These are phyloP conservation scores for Laodelphax striatellus DNA, from an alignment of 1,140 invertebrate species.

Conservation along the genomic window DNA sequence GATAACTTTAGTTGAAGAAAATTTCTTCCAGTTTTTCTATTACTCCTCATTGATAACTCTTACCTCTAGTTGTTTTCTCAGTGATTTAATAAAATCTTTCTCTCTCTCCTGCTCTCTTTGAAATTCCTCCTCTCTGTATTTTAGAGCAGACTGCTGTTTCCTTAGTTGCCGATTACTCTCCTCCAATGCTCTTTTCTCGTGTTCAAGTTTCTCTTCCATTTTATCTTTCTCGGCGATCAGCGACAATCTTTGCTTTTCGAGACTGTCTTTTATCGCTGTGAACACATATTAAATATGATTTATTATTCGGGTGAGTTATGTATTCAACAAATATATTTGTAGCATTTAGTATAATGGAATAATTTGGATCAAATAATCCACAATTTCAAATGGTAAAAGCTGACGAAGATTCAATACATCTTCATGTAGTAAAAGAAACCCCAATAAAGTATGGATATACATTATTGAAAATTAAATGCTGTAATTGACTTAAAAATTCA, in stretches of 20 bases:
- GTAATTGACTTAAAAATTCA: neutral
- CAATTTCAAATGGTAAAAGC: too few relatives aligned
- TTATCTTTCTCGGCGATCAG: neutral
- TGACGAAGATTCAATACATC: too few relatives aligned
- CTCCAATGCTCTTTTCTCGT: neutral
- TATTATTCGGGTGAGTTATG: too few relatives aligned
- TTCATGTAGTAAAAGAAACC: too few relatives aligned
- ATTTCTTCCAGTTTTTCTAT: too few relatives aligned
- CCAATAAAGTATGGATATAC: too few relatives aligned
- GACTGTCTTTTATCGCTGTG: neutral
- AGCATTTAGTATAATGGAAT: too few relatives aligned
- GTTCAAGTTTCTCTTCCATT: neutral
- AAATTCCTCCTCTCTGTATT: neutral
- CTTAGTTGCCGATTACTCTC: neutral
- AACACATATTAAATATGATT: neutral
- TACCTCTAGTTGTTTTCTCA: conserved; percentile 3
- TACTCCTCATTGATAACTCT: too few relatives aligned
- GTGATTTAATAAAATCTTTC: neutral
- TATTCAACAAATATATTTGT: too few relatives aligned
- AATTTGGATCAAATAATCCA: too few relatives aligned
- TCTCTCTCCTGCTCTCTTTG: neutral
- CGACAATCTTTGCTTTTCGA: neutral
- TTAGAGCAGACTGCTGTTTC: neutral
- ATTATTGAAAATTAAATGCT: too few relatives aligned
- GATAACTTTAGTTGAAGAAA: too few relatives aligned